phyloP scores from a whole-genome alignment of 2,797 vertebrate species.

The Melanogrammus aeglefinus region DNA sequence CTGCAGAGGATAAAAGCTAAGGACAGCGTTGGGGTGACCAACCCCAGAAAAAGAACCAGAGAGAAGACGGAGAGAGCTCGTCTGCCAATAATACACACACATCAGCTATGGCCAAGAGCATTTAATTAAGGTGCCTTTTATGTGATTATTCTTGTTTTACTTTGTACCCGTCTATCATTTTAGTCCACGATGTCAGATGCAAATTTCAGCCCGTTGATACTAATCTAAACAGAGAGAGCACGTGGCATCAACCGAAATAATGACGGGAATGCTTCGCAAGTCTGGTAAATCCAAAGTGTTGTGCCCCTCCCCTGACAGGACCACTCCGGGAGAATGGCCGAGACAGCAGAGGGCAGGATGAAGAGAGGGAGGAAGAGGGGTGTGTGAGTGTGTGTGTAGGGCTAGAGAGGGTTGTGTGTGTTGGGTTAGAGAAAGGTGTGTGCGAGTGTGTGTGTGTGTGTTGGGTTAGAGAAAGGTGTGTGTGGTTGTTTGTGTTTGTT shows the following conservation, averaged over 20 bases:
- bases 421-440: no score
- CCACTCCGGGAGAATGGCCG: neutral
- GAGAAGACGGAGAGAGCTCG: no score
- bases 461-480: neutral
- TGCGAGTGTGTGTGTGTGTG: neutral
- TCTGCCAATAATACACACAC: no score
- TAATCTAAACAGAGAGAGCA: neutral
- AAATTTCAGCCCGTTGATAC: neutral
- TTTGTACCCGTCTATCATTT: no score
- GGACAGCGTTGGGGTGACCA: neutral
- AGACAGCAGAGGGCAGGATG: neutral
- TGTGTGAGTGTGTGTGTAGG: neutral
- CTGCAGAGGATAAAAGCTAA: neutral
- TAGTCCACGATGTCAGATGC: no score
- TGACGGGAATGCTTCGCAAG: neutral
- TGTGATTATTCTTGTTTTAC: no score
- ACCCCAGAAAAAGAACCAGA: neutral
- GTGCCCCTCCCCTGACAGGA: neutral
- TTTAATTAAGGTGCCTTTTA: no score
- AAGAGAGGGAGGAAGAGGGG: neutral
- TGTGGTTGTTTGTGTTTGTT: neutral
- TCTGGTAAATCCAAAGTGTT: neutral
- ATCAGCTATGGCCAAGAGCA: no score
- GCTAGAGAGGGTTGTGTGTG: conserved; percentile 15
- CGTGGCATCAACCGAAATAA: neutral